Evolutionary conservation across 2,888 invertebrate genomes (phyloP), one percentile per base, ranked within the genome.

Genomic region (Fragum whitleyi): DNA sequence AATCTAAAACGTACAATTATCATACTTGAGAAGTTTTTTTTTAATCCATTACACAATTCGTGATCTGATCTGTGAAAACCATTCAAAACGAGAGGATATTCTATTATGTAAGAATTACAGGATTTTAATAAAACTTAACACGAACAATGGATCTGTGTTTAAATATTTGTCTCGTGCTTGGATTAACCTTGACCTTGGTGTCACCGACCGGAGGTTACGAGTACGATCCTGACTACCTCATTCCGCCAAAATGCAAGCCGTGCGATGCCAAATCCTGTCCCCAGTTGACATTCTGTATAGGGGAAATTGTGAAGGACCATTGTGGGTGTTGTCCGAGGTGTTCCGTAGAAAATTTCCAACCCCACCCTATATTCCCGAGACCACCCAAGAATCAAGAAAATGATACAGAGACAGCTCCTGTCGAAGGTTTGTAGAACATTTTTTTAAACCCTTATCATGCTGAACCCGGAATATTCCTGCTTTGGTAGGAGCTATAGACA

Each of bases 301-400:
- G 89, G 6, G 77, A 87, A 28, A 85, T 88, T 7, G 87, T 90
- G 69, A 91, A 89, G 79, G 92, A 92, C 71, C 82, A 87, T 59
- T 92, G 92, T 73, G 88, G 89, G 0, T 92, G 92, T 71, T 92
- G 92, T 72, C 85, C 86, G 28, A 78, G 88, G 19, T 92, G 92
- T 51, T 90, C 92, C 7, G 88, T 89, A 7, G 87, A 89, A 61
- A 79, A 86, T 36, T 91, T 88, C 71, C 89, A 89, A 69, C 89
- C 89, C 0, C 88, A 87, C 73, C 77, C 75, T 16, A 23, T 65
- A 5, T 14, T 36, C 14, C 67, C 68, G 21, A 59, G 42, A 36
- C 36, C 36, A 16, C n/a, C 39, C 21, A 23, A 29, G 14, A 9
- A 32, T 32, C 9, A 57, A 14, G n/a, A 59, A 16, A 59, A 70